Conservation (phyloP, 2,797 vertebrate species). For the Orientallactaga sibirica region DNA sequence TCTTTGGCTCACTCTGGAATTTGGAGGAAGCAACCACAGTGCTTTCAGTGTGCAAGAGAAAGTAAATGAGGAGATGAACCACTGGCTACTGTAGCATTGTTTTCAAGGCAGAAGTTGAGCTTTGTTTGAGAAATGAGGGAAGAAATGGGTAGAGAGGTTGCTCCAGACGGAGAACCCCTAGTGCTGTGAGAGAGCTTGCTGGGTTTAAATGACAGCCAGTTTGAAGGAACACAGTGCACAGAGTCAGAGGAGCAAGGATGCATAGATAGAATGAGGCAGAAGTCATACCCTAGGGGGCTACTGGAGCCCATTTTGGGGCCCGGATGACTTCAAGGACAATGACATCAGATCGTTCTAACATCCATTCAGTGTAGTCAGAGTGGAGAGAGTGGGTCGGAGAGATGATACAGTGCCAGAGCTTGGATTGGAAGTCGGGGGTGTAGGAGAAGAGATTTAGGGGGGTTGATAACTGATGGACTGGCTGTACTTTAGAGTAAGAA, state of each 20-base stretch:
- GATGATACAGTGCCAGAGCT: fast-evolving
- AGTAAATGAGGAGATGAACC: not conserved
- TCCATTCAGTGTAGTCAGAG: not conserved
- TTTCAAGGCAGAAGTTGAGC: not conserved
- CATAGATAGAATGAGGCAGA: not conserved
- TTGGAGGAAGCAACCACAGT: not conserved
- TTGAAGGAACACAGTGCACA: not conserved
- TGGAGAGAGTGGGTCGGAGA: not conserved
- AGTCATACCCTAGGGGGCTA: not conserved
- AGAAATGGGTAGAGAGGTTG: not conserved
- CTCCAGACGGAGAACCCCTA: not conserved
- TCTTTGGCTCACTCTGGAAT: not conserved
- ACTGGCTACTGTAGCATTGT: not conserved
- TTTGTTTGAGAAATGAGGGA: not conserved
- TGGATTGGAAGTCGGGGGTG: not conserved
- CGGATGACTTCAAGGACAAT: not conserved
- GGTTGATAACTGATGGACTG: not conserved
- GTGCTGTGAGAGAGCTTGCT: not conserved
- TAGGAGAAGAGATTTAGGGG: not conserved
- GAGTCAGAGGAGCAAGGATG: not conserved
- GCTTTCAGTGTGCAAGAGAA: not conserved
- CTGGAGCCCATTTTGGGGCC: not conserved
- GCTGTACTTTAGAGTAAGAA: not conserved
- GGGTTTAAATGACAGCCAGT: not conserved
- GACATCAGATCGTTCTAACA: not conserved